Percentiles rank a stretch among this genome's conserved stretches.
These are phyloP conservation scores for Riparia riparia DNA, from an alignment of 2,113 vertebrate species.

Conservation along the genomic window DNA sequence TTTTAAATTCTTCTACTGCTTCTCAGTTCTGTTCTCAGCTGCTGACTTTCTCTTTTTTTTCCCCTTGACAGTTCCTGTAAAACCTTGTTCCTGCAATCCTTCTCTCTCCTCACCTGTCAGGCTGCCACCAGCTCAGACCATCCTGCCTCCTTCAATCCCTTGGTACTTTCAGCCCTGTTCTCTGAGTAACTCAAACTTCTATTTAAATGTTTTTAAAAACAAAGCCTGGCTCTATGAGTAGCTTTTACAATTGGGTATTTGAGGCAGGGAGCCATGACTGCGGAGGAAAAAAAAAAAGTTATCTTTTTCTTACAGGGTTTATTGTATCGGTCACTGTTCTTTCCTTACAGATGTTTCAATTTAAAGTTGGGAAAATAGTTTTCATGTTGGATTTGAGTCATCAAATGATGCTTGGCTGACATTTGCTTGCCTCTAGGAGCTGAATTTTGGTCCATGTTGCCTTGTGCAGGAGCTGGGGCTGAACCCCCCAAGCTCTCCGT, in stretches of 20 bases:
- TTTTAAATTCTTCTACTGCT: not conserved
- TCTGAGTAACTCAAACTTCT: not conserved
- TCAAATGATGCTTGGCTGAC: constrained; percentile 60
- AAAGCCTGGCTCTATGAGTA: not conserved
- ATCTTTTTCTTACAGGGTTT: not conserved
- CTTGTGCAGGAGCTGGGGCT: not conserved
- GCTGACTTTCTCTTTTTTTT: constrained; percentile 10
- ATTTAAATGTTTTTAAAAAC: not conserved
- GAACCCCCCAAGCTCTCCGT: not conserved
- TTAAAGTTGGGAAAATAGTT: constrained; percentile 71
- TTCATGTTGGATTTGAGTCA: constrained; percentile 68
- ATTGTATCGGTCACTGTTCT: not conserved
- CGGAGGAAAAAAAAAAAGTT: not conserved
- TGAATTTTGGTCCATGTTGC: not conserved
- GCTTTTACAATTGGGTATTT: constrained; percentile 16
- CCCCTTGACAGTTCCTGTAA: constrained; percentile 40
- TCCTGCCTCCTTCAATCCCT: not conserved
- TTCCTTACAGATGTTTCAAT: constrained; percentile 72
- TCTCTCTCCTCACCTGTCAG: constrained; percentile 2
- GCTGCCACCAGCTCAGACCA: constrained; percentile 8
- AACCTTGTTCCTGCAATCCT: constrained; percentile 24
- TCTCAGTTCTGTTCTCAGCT: not conserved
- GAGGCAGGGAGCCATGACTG: not conserved
- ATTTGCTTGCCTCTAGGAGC: constrained; percentile 43
- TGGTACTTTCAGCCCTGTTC: not conserved